These are phyloP conservation scores for Eleginops maclovinus DNA, from an alignment of 2,113 vertebrate genomes.

Conservation along the genomic window DNA sequence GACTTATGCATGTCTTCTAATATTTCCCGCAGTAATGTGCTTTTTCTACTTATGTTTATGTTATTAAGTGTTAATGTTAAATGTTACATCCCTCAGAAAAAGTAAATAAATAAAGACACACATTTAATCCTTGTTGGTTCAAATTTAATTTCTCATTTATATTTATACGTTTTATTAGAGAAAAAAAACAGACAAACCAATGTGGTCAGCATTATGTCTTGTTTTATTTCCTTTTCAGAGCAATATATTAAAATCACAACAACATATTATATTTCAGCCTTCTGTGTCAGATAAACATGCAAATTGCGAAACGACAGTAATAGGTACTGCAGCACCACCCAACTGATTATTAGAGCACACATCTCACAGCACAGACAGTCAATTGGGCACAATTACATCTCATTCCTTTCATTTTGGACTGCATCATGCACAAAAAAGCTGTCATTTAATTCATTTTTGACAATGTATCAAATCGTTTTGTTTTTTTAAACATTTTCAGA, in stretches of 20 bases:
- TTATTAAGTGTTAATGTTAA: no score
- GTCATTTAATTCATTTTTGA: not conserved
- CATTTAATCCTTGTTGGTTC: not conserved
- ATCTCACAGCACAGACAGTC: not conserved
- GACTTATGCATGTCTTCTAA: not conserved
- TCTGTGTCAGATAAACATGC: slow-evolving; percentile 38
- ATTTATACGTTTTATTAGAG: not conserved
- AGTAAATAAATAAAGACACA: not conserved
- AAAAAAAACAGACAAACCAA: not conserved
- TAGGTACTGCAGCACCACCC: not conserved
- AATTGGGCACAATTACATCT: slow-evolving; percentile 8
- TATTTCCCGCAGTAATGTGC: not conserved
- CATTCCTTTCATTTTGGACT: not conserved
- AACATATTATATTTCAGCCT: not conserved
- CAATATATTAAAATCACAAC: slow-evolving; percentile 7
- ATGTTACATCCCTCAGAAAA: not conserved
- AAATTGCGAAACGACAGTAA: not conserved
- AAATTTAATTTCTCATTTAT: not conserved
- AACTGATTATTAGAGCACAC: not conserved
- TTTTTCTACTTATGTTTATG: no score
- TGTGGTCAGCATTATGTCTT: not conserved
- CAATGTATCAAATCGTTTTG: not conserved
- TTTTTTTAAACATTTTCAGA: not conserved
- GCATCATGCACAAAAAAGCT: slow-evolving; percentile 38
- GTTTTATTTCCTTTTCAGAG: slow-evolving; percentile 45